Percentiles rank a stretch among this genome's conserved stretches.
These are phyloP conservation scores for Cladorhizidae sp. DNA, from an alignment of 37 sponge, comb jelly and placozoan species.

Conservation along the genomic window DNA sequence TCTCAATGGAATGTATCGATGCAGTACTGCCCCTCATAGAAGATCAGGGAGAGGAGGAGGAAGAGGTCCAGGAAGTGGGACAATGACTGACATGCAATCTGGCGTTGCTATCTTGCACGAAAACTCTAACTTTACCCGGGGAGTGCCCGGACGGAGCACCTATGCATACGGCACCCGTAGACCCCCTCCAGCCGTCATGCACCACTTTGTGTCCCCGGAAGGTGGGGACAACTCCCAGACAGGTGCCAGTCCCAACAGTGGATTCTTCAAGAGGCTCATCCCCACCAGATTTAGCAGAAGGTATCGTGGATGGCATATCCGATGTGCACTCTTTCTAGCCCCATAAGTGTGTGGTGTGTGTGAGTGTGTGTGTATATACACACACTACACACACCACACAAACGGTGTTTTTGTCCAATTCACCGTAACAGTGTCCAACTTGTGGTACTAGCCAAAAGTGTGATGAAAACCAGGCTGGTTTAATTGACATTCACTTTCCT, in stretches of 20 bases:
- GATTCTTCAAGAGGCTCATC: conserved; percentile 72
- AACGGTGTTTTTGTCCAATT: no score
- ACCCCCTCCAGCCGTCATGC: conserved; percentile 24
- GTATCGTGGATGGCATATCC: conserved; percentile 2
- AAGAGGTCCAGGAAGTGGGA: background rate
- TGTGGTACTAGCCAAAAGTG: no score
- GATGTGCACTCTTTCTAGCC: no score
- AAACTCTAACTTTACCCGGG: conserved; percentile 44
- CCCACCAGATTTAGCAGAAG: conserved; percentile 59
- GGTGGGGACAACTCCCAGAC: conserved; percentile 32
- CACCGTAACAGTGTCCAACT: no score
- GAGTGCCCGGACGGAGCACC: conserved; percentile 54
- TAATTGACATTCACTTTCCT: no score
- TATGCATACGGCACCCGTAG: conserved; percentile 65
- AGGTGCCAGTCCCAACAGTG: background rate
- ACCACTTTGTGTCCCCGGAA: background rate
- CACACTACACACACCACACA: no score
- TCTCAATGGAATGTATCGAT: background rate
- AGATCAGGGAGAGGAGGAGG: conserved; percentile 4
- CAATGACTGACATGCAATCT: conserved; percentile 7
- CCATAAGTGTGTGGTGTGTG: no score
- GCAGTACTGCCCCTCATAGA: conserved; percentile 68
- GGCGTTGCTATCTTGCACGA: conserved; percentile 23
- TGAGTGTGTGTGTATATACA: no score
- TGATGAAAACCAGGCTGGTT: no score